Conservation (phyloP, 2,888 invertebrate species). For the Pharmacophagus antenor region DNA sequence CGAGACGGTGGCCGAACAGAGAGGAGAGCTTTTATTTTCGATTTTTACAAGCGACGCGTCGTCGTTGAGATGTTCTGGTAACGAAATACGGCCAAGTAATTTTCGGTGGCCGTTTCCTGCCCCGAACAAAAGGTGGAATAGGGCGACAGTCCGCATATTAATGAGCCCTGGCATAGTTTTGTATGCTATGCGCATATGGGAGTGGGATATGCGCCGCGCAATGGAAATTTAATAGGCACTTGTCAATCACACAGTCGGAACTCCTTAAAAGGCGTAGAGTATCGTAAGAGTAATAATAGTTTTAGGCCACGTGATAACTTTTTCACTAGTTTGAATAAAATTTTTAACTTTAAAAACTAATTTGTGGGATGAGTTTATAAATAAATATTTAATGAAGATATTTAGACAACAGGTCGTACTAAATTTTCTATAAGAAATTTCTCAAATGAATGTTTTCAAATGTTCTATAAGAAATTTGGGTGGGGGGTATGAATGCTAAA, state of each 20-base stretch:
- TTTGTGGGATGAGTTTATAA: no score
- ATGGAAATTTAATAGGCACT: conserved; percentile 70
- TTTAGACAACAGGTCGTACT: no score
- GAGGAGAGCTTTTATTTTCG: conserved; percentile 57
- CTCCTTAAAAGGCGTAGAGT: conserved; percentile 57
- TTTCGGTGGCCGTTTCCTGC: conserved; percentile 77
- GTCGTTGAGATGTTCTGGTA: conserved; percentile 58
- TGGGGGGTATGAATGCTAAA: no score
- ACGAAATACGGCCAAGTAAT: conserved; percentile 58
- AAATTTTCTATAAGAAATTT: no score
- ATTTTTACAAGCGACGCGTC: conserved; percentile 51
- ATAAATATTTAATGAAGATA: no score
- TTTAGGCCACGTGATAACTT: conserved; percentile 23
- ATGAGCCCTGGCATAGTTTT: conserved; percentile 56
- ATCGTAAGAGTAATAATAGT: conserved; percentile 31
- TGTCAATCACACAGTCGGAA: conserved; percentile 69
- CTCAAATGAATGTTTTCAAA: no score
- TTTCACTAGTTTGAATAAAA: neutral
- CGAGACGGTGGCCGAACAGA: conserved; percentile 53
- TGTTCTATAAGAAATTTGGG: no score
- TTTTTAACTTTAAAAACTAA: neutral
- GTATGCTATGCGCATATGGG: conserved; percentile 57
- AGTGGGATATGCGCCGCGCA: conserved; percentile 55
- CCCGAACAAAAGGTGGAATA: conserved; percentile 75
- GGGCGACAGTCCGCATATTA: conserved; percentile 64